Evolutionary conservation across 2,113 vertebrate genomes (phyloP), one percentile per base, ranked within the genome.

Genomic region (Vicugna pacos): DNA sequence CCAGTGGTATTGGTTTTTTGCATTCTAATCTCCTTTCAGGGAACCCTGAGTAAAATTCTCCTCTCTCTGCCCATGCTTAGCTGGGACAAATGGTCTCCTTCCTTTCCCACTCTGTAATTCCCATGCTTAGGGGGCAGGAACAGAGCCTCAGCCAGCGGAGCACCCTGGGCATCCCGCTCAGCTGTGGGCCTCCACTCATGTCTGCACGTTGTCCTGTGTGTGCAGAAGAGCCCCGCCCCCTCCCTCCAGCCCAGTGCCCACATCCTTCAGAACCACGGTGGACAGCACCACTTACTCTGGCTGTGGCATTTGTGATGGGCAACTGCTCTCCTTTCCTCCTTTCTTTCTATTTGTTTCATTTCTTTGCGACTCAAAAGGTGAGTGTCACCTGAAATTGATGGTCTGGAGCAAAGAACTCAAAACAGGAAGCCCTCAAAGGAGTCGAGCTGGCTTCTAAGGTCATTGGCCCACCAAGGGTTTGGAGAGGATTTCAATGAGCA

Each of bases 151-250:
- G 32, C 7, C 24, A 35, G 26, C 76, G 26, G 0, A 20, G 35
- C 17, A 58, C 13, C 15, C 46, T 0, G 4, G n/a, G 15, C 17
- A 42, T n/a, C 9, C 50, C 14, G 2, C 30, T 12, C 22, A 20
- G 79, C 38, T 8, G 35, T 7, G n/a, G 50, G 6, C n/a, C 9
- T 17, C n/a, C 13, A 12, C 30, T 83, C 42, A 12, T 58, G 26
- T 17, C 69, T 46, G 54, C 58, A 5, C 17, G 0, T 12, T 11
- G 50, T 3, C 79, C 75, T 52, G 5, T n/a, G 13, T 8, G 8
- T 6, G 19, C 6, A 2, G n/a, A 28, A 26, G n/a, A n/a, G 2
- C 1, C 12, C 22, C n/a, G 1, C 1, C 12, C 15, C 42, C 22
- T 19, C 28, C 30, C 35, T 46, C 28, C 16, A 26, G 30, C 26